These are phyloP conservation scores for Holacanthella duospinosa DNA, from an alignment of 2,888 invertebrate species.

Conservation along the genomic window DNA sequence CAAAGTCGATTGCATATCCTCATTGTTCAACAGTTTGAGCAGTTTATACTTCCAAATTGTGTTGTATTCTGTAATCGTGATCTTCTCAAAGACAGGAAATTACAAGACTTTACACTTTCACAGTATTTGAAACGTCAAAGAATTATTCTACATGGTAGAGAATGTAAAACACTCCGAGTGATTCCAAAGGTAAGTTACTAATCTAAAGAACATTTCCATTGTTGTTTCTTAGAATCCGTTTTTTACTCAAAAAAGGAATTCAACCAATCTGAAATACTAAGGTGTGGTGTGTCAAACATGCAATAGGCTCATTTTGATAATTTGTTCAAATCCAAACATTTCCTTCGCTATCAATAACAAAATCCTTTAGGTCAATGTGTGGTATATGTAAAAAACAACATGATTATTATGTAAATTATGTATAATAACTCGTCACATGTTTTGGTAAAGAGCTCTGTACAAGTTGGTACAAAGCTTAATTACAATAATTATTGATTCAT, in stretches of 20 bases:
- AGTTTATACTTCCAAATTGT: constrained; percentile 64
- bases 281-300: constrained; percentile 1
- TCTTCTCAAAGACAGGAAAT: constrained; percentile 44
- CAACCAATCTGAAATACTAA: too few species aligned
- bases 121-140: constrained; percentile 61
- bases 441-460: too few species aligned
- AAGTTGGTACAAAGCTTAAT: too few species aligned
- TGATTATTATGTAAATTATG: too few species aligned
- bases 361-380: too few species aligned
- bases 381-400: too few species aligned
- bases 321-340: background rate
- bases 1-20: constrained; percentile 73
- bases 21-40: constrained; percentile 70
- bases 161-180: constrained; percentile 61
- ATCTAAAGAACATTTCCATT: too few species aligned
- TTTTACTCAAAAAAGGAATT: too few species aligned
- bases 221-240: too few species aligned
- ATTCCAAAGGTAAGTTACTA: constrained; percentile 59
- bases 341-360: too few species aligned
- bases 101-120: constrained; percentile 55
- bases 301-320: background rate
- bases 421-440: too few species aligned
- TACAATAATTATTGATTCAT: too few species aligned
- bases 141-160: constrained; percentile 64
- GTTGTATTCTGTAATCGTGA: constrained; percentile 57